phyloP scores from a whole-genome alignment of 2,797 vertebrate genomes.

The Synanceia verrucosa region DNA sequence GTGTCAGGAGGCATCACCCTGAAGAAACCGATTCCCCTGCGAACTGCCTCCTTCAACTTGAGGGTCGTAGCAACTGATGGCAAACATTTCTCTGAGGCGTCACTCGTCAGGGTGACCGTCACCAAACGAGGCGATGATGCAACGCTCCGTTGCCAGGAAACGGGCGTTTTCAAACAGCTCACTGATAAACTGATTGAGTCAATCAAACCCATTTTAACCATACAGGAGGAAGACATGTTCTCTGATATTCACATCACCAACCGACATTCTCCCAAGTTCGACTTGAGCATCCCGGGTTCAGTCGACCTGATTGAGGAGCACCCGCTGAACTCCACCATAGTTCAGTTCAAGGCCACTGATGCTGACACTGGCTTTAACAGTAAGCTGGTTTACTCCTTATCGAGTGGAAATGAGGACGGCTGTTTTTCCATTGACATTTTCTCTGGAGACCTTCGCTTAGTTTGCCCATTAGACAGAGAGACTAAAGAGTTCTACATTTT shows the following conservation, averaged over 20 bases:
- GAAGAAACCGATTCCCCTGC: conserved; percentile 77
- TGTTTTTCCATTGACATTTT: conserved; percentile 92
- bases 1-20: conserved; percentile 87
- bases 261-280: conserved; percentile 89
- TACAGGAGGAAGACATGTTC: conserved; percentile 85
- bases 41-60: conserved; percentile 81
- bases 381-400: conserved; percentile 89
- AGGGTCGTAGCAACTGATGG: conserved; percentile 91
- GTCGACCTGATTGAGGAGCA: conserved; percentile 87
- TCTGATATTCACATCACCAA: conserved; percentile 90
- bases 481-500: conserved; percentile 91
- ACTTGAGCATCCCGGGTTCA: conserved; percentile 84
- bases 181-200: conserved; percentile 91
- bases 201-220: conserved; percentile 83
- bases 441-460: conserved; percentile 86
- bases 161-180: conserved; percentile 86
- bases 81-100: conserved; percentile 86
- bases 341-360: conserved; percentile 88
- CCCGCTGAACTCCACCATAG: conserved; percentile 83
- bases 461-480: conserved; percentile 91
- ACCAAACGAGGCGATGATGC: conserved; percentile 76
- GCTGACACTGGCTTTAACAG: conserved; percentile 90
- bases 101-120: conserved; percentile 87
- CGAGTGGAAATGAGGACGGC: conserved; percentile 92
- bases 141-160: conserved; percentile 88